phyloP scores from a whole-genome alignment of 1,140 invertebrate genomes.

The Pomacea maculata region DNA sequence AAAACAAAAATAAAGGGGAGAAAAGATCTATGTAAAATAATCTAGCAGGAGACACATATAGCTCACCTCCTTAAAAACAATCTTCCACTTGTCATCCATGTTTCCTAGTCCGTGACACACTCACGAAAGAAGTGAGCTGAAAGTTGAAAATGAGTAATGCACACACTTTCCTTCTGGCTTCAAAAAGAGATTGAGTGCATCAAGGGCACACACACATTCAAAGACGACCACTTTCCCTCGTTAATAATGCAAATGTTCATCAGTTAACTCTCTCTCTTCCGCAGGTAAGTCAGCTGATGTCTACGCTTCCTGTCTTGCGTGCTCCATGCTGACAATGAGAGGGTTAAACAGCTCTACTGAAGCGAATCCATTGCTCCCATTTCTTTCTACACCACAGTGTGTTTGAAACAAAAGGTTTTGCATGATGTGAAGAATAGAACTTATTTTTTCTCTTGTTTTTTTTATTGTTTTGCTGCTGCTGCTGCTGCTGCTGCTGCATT shows the following conservation, averaged over 20 bases:
- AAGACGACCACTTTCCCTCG: not conserved
- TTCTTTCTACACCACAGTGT: not conserved
- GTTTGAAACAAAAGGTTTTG: not conserved
- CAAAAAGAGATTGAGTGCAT: not conserved
- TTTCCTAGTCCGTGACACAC: conserved; percentile 9
- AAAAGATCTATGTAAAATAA: no score
- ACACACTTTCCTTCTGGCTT: not conserved
- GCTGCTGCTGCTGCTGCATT: not conserved
- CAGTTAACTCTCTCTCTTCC: no score
- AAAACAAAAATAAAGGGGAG: no score
- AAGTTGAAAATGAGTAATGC: not conserved
- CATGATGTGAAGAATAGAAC: not conserved
- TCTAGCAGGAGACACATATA: no score
- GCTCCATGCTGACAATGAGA: no score
- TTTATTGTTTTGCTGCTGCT: not conserved
- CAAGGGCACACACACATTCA: not conserved
- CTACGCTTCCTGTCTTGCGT: no score
- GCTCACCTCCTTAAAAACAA: conserved; percentile 39
- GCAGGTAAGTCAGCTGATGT: no score
- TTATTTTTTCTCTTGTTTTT: not conserved
- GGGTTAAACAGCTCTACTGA: no score
- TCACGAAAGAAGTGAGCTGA: not conserved
- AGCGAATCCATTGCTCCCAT: not conserved
- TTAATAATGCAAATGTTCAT: not conserved
- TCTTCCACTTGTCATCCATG: conserved; percentile 44